These are phyloP conservation scores for Troglohyphantes excavatus DNA, from an alignment of 2,888 invertebrate species.

Conservation along the genomic window DNA sequence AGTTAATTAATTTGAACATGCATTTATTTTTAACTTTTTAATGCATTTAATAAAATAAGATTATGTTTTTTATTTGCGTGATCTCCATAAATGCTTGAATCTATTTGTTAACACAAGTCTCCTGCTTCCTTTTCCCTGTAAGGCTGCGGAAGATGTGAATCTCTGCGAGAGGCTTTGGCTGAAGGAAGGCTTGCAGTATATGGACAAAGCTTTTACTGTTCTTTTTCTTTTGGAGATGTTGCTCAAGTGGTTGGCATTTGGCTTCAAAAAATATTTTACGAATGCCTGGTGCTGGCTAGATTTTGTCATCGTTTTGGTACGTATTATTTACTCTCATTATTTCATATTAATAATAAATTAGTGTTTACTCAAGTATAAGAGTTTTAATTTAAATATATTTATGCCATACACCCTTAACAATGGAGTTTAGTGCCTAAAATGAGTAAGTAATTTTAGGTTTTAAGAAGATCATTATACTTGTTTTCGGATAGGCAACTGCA, in stretches of 20 bases:
- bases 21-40: too few species aligned
- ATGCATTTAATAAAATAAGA: too few species aligned
- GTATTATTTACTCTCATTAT: conserved; percentile 80
- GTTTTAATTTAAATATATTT: neutral
- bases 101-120: too few species aligned
- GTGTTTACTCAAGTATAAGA: neutral
- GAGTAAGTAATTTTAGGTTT: too few species aligned
- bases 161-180: conserved; percentile 93
- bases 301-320: conserved; percentile 99
- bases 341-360: neutral
- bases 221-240: conserved; percentile 99
- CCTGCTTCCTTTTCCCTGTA: conserved; percentile 27
- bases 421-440: too few species aligned
- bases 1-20: too few species aligned
- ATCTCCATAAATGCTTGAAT: too few species aligned
- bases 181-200: conserved; percentile 95
- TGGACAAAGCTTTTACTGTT: conserved; percentile 99
- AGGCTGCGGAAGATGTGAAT: conserved; percentile 99
- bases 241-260: conserved; percentile 98
- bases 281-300: conserved; percentile 99
- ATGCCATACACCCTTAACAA: too few species aligned
- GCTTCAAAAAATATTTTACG: conserved; percentile 98
- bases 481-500: too few species aligned
- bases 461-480: too few species aligned
- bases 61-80: too few species aligned